Evolutionary conservation across 2,113 vertebrate genomes (phyloP).

Genomic region (Bagarius yarrelli): DNA sequence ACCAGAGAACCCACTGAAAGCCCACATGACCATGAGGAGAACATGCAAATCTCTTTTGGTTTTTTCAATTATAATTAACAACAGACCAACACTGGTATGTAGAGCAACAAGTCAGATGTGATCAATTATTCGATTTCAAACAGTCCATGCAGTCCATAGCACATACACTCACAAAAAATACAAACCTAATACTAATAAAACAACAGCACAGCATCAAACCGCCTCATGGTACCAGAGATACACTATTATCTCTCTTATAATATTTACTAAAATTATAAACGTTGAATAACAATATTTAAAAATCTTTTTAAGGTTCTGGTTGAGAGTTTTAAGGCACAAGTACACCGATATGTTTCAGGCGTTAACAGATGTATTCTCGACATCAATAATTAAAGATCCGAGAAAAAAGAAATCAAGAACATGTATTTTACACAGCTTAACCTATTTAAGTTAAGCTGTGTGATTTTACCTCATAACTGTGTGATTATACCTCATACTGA

Average conservation of each 20-base stretch:
- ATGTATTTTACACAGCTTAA: no score
- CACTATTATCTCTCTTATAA: conserved; percentile 1
- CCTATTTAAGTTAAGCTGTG: background rate
- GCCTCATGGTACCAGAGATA: background rate
- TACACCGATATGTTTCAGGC: conserved; percentile 16
- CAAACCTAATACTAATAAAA: conserved; percentile 56
- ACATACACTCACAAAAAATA: conserved; percentile 43
- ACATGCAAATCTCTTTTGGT: background rate
- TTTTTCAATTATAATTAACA: background rate
- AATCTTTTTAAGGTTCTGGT: conserved; percentile 25
- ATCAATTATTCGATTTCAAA: conserved; percentile 2
- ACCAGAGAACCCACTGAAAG: background rate
- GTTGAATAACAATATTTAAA: background rate
- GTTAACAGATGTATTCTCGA: background rate
- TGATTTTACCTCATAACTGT: background rate
- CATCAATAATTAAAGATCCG: background rate
- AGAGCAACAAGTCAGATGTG: conserved; percentile 20
- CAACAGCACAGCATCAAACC: conserved; percentile 56
- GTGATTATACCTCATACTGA: background rate
- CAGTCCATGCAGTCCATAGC: conserved; percentile 29
- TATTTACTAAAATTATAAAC: background rate
- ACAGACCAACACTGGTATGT: conserved; percentile 1
- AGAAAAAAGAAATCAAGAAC: background rate
- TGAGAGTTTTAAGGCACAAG: conserved; percentile 30
- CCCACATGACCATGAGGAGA: background rate